phyloP scores from a whole-genome alignment of 2,797 vertebrate genomes.

The Melanotaenia pygmaea region DNA sequence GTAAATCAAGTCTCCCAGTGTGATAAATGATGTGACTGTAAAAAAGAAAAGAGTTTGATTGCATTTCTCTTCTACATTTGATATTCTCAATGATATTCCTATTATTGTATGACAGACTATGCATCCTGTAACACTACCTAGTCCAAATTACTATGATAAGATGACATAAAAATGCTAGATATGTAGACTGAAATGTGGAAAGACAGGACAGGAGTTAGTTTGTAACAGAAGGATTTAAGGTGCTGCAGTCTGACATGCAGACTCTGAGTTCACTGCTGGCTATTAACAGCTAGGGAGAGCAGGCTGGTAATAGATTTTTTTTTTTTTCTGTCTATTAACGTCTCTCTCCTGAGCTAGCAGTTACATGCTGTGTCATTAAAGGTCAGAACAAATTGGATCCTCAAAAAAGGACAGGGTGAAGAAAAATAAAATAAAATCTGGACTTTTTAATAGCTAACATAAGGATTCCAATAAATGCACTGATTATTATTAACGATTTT shows the following conservation, averaged over 20 bases:
- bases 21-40: slow-evolving; percentile 53
- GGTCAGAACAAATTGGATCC: slow-evolving; percentile 78
- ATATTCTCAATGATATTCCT: slow-evolving; percentile 61
- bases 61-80: slow-evolving; percentile 47
- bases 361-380: slow-evolving; percentile 80
- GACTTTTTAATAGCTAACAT: slow-evolving; percentile 67
- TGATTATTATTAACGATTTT: slow-evolving; percentile 85
- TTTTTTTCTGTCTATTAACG: slow-evolving; percentile 74
- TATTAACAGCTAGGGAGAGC: slow-evolving; percentile 66
- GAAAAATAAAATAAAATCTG: slow-evolving; percentile 52
- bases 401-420: slow-evolving; percentile 70
- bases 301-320: slow-evolving; percentile 66
- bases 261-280: slow-evolving; percentile 50
- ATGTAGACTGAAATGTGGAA: slow-evolving; percentile 34
- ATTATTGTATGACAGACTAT: slow-evolving; percentile 51
- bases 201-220: slow-evolving; percentile 31
- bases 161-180: slow-evolving; percentile 47
- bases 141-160: slow-evolving; percentile 52
- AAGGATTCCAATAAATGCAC: slow-evolving; percentile 78
- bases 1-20: slow-evolving; percentile 19
- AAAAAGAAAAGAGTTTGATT: slow-evolving; percentile 18
- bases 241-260: slow-evolving; percentile 55
- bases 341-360: slow-evolving; percentile 72
- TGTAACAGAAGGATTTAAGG: slow-evolving; percentile 35
- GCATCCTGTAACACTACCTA: slow-evolving; percentile 56